Base-by-base conservation (phyloP, 2,888 invertebrate genomes). In the Formica aserva region DNA sequence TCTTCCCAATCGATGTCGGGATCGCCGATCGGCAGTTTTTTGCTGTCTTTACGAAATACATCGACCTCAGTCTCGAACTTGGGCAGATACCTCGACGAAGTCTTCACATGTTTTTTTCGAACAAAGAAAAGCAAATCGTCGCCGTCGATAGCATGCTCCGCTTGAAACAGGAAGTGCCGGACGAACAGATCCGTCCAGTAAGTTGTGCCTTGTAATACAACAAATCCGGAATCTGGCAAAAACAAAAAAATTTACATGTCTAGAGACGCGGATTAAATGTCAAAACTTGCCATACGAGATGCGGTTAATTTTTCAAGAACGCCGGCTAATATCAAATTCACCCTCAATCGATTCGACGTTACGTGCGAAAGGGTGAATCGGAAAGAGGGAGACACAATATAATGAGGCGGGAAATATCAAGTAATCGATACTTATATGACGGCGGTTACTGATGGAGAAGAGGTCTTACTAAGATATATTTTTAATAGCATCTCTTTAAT, bases 1-100 rank as follows among this genome's bases (percentile, higher is more conserved):
- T 99, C 99, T 95, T 99, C 99, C 99, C 99, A 99, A 95, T 99
- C 99, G 92, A 99, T 97, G 94, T 98, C 98, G 63, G 98, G 98
- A 95, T 99, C 99, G 85, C 98, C 98, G 93, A 99, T 98, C 75
- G 99, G 99, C 93, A 99, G 96, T 95, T 99, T 99, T 94, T 98
- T 97, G 93, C 99, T 99, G 95, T 99, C 99, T 95, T 99, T 98
- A 88, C 99, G 97, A 95, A 98, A 99, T 88, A 99, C 99, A 95
- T 99, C 99, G 90, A 99, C 98, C 95, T 98, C 98, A 93, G 98
- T 98, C 97, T 98, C 98, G 95, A 98, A 98, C 96, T 98, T 98
- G 90, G 98, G 98, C 95, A 98, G 96, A 95, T 97, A 98, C 91
- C 98, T 96, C 77, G 98, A 97, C 80, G 98, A 97, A 55, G 98